Conservation (phyloP, 2,113 vertebrate genomes). For the Podarcis cretensis region DNA sequence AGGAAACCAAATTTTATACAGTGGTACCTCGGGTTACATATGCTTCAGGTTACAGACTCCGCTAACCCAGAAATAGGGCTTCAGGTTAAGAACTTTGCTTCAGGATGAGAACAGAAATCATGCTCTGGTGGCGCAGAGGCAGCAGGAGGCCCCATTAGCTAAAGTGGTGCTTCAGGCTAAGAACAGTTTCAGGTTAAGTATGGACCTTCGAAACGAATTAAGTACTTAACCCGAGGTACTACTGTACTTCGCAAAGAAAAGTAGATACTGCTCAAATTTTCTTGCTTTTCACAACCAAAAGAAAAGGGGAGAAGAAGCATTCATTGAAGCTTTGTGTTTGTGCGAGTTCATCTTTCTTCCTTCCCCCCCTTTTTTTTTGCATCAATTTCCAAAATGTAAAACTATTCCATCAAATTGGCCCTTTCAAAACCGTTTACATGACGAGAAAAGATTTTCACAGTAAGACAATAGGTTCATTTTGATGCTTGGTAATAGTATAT, state of each 20-base stretch:
- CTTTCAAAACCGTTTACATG: constrained; percentile 27
- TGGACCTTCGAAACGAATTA: too few species aligned
- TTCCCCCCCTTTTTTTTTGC: not conserved
- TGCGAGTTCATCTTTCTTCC: constrained; percentile 27
- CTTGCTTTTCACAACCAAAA: constrained; percentile 31
- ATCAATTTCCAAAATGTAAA: constrained; percentile 43
- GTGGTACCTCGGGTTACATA: too few species aligned
- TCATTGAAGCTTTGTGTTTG: constrained; percentile 28
- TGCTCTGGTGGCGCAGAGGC: too few species aligned
- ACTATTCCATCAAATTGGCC: constrained; percentile 35
- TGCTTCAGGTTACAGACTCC: too few species aligned
- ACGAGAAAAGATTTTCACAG: constrained; percentile 16
- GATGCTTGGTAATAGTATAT: constrained; percentile 23
- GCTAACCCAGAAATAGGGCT: too few species aligned
- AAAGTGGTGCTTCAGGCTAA: too few species aligned
- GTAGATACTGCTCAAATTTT: not conserved
- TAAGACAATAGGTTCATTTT: constrained; percentile 29
- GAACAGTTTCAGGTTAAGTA: too few species aligned
- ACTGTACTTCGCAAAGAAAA: not conserved
- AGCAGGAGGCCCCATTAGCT: too few species aligned
- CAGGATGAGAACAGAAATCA: too few species aligned
- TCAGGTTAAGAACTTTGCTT: too few species aligned
- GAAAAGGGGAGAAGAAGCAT: not conserved
- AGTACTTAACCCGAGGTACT: too few species aligned
- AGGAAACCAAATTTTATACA: too few species aligned